Evolutionary conservation across 2,797 vertebrate genomes (phyloP), one percentile per base, ranked within the genome.

Genomic region (Limnodromus scolopaceus): DNA sequence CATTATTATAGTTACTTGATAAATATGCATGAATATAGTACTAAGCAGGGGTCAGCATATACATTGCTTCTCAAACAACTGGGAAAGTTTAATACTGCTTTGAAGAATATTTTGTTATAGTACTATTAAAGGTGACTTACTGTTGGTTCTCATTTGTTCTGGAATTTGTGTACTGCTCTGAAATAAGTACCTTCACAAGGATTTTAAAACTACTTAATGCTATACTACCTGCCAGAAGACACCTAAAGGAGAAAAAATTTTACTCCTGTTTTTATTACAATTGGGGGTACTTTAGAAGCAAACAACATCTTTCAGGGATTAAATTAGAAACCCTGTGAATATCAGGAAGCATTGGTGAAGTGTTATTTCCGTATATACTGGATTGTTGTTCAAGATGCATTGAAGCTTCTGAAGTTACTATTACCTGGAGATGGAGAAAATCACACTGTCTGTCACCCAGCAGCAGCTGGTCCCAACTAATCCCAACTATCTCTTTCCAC

Each of bases 51-150:
- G 11, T 84, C 49, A 65, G 58, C 30, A 54, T 27, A 65, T 43
- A 77, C 20, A 53, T 30, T 72, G 70, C 55, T 89, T 92, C 58
- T 87, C 30, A 13, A 87, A 89, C 32, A 95, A 81, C 75, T 84
- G 75, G 36, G 90, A 76, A 79, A 79, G n/a, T 43, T 95, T 30
- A 82, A 80, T 74, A 79, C 10, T 80, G 75, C 58, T 93, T 95
- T 89, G 30, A 83, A 72, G 23, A 87, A 9, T 82, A 84, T 85
- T 93, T 96, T 96, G 92, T 84, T 93, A 74, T 10, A 70, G 60
- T 89, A 55, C 34, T 76, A 87, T 94, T 94, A 96, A 93, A 95
- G 25, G 51, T 94, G 81, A 71, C 6, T 14, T 83, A 86, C 4
- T 94, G 65, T 57, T 93, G 16, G 17, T 87, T 93, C 63, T 92